These are phyloP conservation scores for Acrocera orbiculus DNA, from an alignment of 2,888 invertebrate genomes.

Conservation along the genomic window DNA sequence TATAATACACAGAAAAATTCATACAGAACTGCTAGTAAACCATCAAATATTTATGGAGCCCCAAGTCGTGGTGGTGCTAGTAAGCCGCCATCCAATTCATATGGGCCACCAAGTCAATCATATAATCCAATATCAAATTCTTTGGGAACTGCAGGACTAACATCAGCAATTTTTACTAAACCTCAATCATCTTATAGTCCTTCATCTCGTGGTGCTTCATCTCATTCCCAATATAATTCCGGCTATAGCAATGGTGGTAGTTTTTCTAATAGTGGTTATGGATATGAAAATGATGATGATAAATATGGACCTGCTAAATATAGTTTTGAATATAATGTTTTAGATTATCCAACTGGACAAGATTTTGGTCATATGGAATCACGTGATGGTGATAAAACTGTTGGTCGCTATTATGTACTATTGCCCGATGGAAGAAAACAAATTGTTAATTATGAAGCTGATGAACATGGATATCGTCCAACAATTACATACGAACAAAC, in stretches of 20 bases:
- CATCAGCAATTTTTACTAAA: constrained; percentile 33
- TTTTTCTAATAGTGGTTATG: constrained; percentile 9
- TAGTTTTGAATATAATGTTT: constrained; percentile 48
- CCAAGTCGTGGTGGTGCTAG: constrained; percentile 20
- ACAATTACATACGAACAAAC: constrained; percentile 48
- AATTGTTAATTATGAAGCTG: constrained; percentile 52
- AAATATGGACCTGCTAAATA: constrained; percentile 48
- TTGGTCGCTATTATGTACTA: constrained; percentile 46
- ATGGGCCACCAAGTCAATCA: constrained; percentile 23
- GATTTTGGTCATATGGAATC: constrained; percentile 50
- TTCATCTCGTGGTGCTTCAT: constrained; percentile 19
- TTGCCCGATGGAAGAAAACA: constrained; percentile 52
- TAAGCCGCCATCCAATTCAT: constrained; percentile 19
- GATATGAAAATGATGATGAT: constrained; percentile 33
- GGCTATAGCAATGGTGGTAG: constrained; percentile 9
- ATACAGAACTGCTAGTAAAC: too few relatives aligned
- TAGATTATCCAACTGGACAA: constrained; percentile 43
- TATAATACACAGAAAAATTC: too few relatives aligned
- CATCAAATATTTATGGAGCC: constrained; percentile 35
- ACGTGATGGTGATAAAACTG: constrained; percentile 42
- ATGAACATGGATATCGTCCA: constrained; percentile 48
- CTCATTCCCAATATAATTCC: constrained; percentile 5
- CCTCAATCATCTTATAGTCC: constrained; percentile 20
- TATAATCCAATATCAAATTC: constrained; percentile 25
- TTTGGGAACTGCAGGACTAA: constrained; percentile 36